Base-by-base conservation (phyloP, 2,888 invertebrate genomes). In the Xestia c-nigrum region DNA sequence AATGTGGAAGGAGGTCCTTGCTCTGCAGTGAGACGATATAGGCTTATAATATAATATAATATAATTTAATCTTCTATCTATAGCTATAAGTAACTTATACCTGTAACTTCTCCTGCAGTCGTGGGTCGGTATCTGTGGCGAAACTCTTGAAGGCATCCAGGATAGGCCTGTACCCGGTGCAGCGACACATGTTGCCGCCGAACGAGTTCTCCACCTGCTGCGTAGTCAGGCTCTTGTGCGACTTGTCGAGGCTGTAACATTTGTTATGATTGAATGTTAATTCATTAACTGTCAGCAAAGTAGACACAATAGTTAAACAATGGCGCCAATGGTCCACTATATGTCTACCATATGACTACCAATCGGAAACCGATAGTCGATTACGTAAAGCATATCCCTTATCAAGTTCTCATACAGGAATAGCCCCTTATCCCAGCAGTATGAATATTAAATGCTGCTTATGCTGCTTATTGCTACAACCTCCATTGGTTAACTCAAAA, bases 161-260 rank as follows among this genome's bases (percentile, higher is more conserved):
- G 70, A 98, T 98, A 0, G 98, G 97, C 5, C 98, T 94, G 92
- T 98, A 98, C 0, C 98, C 98, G 0, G 98, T 98, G 88, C 98
- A 98, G 10, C 98, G 97, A 81, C 98, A 98, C 66, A 98, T 97
- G 89, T 98, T 98, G 24, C 98, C 97, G 3, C 98, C 98, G 80
- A 98, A 98, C 0, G 98, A 97, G 87, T 98, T 97, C 91, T 98
- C 98, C 6, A 98, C 97, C 85, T 98, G 97, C 78, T 97, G 94
- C 96, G 97, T 97, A 1, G 97, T 97, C 59, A 98, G 90, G 61
- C 94, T 93, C 65, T 86, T 90, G 10, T 95, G 93, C 1, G 97
- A 95, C 31, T 83, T 67, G 7, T 73, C 63, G 0, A 88, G 81
- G n/a, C 87, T 87, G 76, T 0, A 5, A 31, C 46, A 61, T 87